Evolutionary conservation across 1,140 invertebrate genomes (phyloP).

Genomic region (Bombus waltoni): DNA sequence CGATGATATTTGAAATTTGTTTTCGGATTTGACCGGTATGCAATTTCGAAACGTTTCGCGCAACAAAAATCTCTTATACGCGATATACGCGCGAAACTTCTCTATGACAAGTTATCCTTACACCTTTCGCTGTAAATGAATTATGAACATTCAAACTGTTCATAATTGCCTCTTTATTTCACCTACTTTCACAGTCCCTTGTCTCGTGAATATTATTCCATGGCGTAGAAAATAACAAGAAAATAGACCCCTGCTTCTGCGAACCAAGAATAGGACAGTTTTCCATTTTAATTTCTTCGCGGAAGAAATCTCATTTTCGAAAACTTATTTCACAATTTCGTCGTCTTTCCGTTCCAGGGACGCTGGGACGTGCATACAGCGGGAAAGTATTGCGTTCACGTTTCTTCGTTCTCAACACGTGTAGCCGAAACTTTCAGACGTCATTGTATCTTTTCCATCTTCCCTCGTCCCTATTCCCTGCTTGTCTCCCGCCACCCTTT

Average conservation of each 20-base stretch:
- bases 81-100: too few relatives aligned
- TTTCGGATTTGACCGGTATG: not conserved
- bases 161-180: not conserved
- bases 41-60: not conserved
- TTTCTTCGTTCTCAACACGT: not conserved
- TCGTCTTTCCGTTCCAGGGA: not conserved
- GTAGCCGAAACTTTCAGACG: not conserved
- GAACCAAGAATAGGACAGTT: not conserved
- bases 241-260: not conserved
- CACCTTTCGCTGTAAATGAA: not conserved
- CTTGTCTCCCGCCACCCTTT: not conserved
- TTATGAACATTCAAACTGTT: not conserved
- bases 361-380: not conserved
- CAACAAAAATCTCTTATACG: too few relatives aligned
- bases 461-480: not conserved
- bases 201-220: not conserved
- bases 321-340: not conserved
- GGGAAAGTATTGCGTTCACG: not conserved
- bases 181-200: too few relatives aligned
- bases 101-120: not conserved
- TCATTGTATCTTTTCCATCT: slow-evolving; percentile 8
- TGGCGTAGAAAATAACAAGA: not conserved
- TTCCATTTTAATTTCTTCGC: not conserved
- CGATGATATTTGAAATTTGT: too few relatives aligned
- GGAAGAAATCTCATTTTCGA: slow-evolving; percentile 4